phyloP scores from a whole-genome alignment of 92 coral and sea anemone genomes.

The Porites divaricata region DNA sequence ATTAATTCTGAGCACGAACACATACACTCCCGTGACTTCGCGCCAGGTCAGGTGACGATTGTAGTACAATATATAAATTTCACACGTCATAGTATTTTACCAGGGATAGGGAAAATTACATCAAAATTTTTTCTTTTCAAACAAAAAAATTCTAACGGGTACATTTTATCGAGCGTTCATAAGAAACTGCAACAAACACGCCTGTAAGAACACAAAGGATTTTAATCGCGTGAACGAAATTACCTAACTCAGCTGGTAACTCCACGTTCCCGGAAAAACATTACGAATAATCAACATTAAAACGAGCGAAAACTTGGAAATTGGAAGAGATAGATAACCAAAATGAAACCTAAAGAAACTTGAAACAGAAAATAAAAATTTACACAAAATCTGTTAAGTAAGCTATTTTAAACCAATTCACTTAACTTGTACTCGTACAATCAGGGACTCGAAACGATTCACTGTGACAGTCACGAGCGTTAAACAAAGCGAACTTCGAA shows the following conservation, averaged over 20 bases:
- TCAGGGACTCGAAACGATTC: not conserved
- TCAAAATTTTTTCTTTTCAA: not conserved
- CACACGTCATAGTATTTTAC: constrained; percentile 7
- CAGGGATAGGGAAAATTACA: not conserved
- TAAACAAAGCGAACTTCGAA: not conserved
- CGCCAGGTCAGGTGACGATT: not conserved
- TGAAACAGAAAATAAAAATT: not conserved
- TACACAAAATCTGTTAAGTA: not conserved
- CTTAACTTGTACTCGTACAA: constrained; percentile 38
- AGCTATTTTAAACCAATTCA: constrained; percentile 10
- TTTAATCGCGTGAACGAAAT: not conserved
- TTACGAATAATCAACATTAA: not conserved
- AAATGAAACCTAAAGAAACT: not conserved
- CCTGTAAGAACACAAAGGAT: not conserved
- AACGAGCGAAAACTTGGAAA: not conserved
- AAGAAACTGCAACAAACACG: not conserved
- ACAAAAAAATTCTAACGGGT: not conserved
- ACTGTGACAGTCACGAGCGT: constrained; percentile 19
- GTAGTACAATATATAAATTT: not conserved
- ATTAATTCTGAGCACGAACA: not conserved
- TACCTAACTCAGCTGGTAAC: too few relatives aligned
- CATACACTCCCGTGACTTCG: constrained; percentile 10
- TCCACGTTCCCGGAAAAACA: constrained; percentile 5
- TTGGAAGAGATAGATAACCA: not conserved
- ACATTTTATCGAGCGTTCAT: not conserved